A percentile compares a stretch with the other conserved stretches of the same genome.
Conservation (phyloP, 2,888 invertebrate species). For the Temnothorax unifasciatus region DNA sequence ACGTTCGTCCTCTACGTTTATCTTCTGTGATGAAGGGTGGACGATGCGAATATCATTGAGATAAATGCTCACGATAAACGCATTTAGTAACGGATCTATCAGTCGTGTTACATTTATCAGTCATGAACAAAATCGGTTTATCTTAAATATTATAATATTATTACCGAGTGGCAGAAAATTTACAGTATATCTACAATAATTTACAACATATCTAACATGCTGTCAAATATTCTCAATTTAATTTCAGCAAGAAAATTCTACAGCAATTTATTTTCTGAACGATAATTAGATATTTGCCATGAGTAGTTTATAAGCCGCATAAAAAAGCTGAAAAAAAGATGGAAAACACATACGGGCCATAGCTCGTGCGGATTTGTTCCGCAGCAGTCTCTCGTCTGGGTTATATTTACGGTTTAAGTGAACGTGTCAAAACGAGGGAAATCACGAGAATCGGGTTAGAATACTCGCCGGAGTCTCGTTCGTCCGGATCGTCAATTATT, state of each 20-base stretch:
- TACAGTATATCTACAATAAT: not conserved
- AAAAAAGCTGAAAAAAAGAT: conserved; percentile 17
- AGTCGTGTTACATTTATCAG: not conserved
- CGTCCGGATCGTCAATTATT: conserved; percentile 75
- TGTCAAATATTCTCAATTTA: not conserved
- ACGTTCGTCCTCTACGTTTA: conserved; percentile 33
- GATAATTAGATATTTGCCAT: not conserved
- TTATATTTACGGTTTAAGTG: conserved; percentile 44
- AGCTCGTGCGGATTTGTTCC: not conserved
- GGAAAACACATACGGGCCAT: not conserved
- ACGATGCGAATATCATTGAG: conserved; percentile 14
- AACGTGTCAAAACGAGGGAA: conserved; percentile 58
- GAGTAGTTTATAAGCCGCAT: not conserved
- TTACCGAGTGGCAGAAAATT: not conserved
- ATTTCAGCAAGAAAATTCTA: not conserved
- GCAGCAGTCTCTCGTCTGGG: not conserved
- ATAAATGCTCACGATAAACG: conserved; percentile 26
- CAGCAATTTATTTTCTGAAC: not conserved
- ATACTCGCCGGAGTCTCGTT: conserved; percentile 49
- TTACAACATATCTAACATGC: not conserved
- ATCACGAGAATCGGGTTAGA: conserved; percentile 63
- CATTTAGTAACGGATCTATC: conserved; percentile 13
- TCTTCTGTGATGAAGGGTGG: not conserved
- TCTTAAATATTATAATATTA: conserved; percentile 14
- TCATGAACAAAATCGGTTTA: not conserved